Conservation (phyloP, 2,888 invertebrate species). For the Hecatera dysodea region DNA sequence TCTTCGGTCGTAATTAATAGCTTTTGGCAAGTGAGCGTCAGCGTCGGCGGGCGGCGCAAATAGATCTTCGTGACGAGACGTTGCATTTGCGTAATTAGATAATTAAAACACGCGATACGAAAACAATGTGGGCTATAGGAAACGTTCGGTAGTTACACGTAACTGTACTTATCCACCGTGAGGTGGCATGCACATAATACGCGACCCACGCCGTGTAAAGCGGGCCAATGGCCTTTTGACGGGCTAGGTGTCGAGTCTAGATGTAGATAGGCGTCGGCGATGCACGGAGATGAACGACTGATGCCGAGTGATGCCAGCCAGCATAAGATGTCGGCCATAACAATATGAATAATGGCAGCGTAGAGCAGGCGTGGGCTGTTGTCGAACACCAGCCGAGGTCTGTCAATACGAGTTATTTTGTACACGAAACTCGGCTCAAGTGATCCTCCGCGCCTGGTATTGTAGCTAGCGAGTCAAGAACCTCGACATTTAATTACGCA, state of each 20-base stretch:
- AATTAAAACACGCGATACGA: conserved; percentile 82
- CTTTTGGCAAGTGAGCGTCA: conserved; percentile 89
- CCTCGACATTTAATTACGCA: conserved; percentile 87
- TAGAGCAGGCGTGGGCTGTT: conserved; percentile 67
- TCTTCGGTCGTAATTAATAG: conserved; percentile 89
- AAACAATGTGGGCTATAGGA: conserved; percentile 82
- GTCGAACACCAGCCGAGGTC: conserved; percentile 53
- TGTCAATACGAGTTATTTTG: conserved; percentile 70
- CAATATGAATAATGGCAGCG: conserved; percentile 74
- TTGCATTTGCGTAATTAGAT: conserved; percentile 84
- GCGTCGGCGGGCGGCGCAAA: conserved; percentile 81
- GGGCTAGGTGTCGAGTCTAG: conserved; percentile 75
- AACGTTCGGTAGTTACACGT: conserved; percentile 77
- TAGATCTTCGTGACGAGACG: conserved; percentile 82
- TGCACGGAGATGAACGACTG: conserved; percentile 70
- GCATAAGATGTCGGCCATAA: conserved; percentile 71
- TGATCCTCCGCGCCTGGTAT: conserved; percentile 67
- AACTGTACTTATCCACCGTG: conserved; percentile 80
- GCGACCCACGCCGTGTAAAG: conserved; percentile 83
- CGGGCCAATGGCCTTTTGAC: conserved; percentile 85
- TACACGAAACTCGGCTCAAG: conserved; percentile 67
- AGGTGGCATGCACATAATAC: conserved; percentile 78
- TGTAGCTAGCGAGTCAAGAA: conserved; percentile 81
- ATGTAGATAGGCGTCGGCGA: conserved; percentile 70
- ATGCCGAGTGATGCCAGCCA: conserved; percentile 70